Evolutionary conservation across 2,797 vertebrate genomes (phyloP), one percentile per base, ranked within the genome.

Genomic region (Euthynnus affinis): DNA sequence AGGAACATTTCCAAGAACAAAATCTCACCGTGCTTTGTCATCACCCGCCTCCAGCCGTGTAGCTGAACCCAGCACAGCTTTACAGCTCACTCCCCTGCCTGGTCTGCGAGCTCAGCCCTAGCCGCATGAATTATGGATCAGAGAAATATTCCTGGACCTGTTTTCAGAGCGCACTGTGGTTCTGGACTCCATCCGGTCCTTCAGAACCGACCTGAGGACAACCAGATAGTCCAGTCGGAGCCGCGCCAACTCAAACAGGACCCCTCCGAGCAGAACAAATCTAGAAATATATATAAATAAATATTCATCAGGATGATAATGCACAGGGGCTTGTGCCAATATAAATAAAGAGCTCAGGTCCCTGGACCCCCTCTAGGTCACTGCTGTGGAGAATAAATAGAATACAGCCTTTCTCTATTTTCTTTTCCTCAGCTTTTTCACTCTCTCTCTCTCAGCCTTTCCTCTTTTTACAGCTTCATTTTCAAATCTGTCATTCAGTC

Each of bases 241-340:
- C 32, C 6, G 7, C 17, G 88, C 91, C 91, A 93, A 92, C 12
- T 44, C 84, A 91, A 92, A 89, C 86, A 89, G 72, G 66, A 90
- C 83, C 70, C 81, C 87, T 86, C 60, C 0, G 56, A 85, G 80
- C 61, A 84, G 84, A 90, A 89, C 80, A 91, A 85, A 92, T 88
- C 76, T 66, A 89, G 44, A 87, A 86, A 88, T 86, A 71, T 83
- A 90, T 83, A 90, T 80, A 87, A 85, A 93, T 91, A 89, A 88
- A 90, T 90, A 91, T 89, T 88, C 84, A 91, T 87, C 85, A 83
- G 77, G 42, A 87, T 86, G 78, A 90, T 91, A 89, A 90, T 89
- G 76, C 22, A 65, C 32, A 40, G 40, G 22, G 42, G 32, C 22
- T 46, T 5, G 53, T 40, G 88, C 91, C 91, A 91, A 64, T 60